These are phyloP conservation scores for Oryzias sinensis DNA, from an alignment of 2,797 vertebrate genomes.

Conservation along the genomic window DNA sequence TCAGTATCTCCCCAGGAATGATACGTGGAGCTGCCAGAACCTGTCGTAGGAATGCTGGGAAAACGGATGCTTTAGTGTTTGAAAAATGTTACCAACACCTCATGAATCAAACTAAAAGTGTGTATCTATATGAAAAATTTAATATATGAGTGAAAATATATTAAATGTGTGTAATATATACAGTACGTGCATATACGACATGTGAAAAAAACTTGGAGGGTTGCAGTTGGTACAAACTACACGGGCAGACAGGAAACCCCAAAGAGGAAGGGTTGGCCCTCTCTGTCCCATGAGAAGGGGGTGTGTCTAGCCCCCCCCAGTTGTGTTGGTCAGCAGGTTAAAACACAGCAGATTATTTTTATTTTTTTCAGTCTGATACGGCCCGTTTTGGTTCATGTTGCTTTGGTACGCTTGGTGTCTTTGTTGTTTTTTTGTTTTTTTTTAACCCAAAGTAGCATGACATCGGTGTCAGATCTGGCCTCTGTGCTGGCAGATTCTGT, in stretches of 20 bases:
- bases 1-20: slow-evolving; percentile 25
- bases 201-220: slow-evolving; percentile 62
- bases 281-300: slow-evolving; percentile 17
- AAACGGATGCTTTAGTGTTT: slow-evolving; percentile 51
- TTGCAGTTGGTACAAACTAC: slow-evolving; percentile 49
- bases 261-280: slow-evolving; percentile 4
- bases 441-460: slow-evolving; percentile 61
- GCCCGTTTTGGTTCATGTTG: slow-evolving; percentile 58
- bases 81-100: slow-evolving; percentile 74
- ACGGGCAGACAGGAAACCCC: slow-evolving; percentile 33
- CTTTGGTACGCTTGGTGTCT: slow-evolving; percentile 60
- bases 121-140: slow-evolving; percentile 79
- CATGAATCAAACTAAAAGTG: slow-evolving; percentile 66
- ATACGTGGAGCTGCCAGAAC: slow-evolving; percentile 11
- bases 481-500: slow-evolving; percentile 20
- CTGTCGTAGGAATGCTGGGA: slow-evolving; percentile 36
- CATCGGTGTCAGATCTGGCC: slow-evolving; percentile 48
- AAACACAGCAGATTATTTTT: slow-evolving; percentile 50
- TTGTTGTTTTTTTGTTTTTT: slow-evolving; percentile 7
- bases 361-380: slow-evolving; percentile 47
- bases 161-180: slow-evolving; percentile 83
- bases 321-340: slow-evolving; percentile 26
- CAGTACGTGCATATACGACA: slow-evolving; percentile 70
- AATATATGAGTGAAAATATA: slow-evolving; percentile 82
- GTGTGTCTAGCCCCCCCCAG: slow-evolving; percentile 27